Percentiles rank a stretch among this genome's conserved stretches.
Evolutionary conservation across 2,888 invertebrate genomes (phyloP).

Genomic region (Orthosia gracilis): DNA sequence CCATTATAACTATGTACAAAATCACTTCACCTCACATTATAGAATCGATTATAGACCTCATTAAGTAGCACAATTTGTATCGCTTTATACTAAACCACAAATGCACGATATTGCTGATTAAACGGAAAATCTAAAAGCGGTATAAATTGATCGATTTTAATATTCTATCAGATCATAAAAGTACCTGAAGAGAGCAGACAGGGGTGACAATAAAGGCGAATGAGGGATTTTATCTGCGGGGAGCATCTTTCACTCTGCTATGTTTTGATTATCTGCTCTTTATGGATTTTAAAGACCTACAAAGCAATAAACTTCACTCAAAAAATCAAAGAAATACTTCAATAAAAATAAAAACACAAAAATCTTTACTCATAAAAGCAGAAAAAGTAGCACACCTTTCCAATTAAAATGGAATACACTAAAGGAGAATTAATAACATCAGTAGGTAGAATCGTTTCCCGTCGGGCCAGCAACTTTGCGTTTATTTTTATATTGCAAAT

Average conservation of each 20-base stretch:
- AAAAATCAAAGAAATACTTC: not conserved
- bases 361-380: conserved; percentile 14
- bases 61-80: conserved; percentile 50
- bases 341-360: not conserved
- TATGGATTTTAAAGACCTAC: not conserved
- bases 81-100: conserved; percentile 49
- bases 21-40: conserved; percentile 44
- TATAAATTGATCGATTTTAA: conserved; percentile 27
- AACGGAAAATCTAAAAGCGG: conserved; percentile 41
- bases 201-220: not conserved
- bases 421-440: conserved; percentile 61
- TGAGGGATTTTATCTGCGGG: not conserved
- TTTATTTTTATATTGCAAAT: conserved; percentile 83
- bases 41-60: conserved; percentile 52
- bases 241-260: not conserved
- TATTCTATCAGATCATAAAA: conserved; percentile 23
- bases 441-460: conserved; percentile 48
- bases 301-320: not conserved
- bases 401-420: conserved; percentile 50
- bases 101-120: conserved; percentile 23
- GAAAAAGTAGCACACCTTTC: conserved; percentile 25
- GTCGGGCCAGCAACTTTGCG: conserved; percentile 59
- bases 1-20: conserved; percentile 24
- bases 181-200: not conserved
- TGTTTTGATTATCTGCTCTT: not conserved